Evolutionary conservation across 30 jellyfish, hydroid and myxozoan species (phyloP).

Genomic region (Pseudorhiza aurosa): DNA sequence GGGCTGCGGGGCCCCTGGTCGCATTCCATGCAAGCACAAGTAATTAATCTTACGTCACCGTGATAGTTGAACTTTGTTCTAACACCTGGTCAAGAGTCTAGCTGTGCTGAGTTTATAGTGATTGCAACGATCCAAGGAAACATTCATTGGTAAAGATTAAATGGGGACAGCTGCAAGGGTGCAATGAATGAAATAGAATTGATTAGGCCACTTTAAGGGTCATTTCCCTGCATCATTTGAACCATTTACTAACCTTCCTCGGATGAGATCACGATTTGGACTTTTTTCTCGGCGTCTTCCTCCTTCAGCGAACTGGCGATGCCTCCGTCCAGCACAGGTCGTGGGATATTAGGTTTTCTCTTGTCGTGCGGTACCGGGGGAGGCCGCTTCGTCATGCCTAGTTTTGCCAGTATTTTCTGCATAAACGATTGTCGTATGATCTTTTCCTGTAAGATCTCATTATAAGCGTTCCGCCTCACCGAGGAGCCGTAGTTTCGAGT

Average conservation of each 20-base stretch:
- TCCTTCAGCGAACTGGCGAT: neutral
- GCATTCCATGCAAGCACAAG: too few species aligned
- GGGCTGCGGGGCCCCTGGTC: too few species aligned
- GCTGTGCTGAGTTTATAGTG: too few species aligned
- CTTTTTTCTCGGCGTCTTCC: conserved; percentile 9
- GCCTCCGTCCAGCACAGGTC: conserved; percentile 65
- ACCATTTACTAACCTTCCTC: conserved; percentile 63
- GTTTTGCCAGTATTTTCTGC: conserved; percentile 31
- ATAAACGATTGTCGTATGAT: conserved; percentile 23
- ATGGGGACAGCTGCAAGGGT: too few species aligned
- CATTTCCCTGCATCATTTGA: too few species aligned
- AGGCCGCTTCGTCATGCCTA: conserved; percentile 67
- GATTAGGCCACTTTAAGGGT: too few species aligned
- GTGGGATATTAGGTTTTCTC: conserved; percentile 48
- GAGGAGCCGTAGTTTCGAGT: neutral
- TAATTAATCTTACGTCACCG: too few species aligned
- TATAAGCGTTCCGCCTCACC: neutral
- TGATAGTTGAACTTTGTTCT: too few species aligned
- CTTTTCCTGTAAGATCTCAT: conserved; percentile 15
- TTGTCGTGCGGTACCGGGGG: conserved; percentile 50
- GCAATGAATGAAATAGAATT: too few species aligned
- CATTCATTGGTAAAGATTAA: too few species aligned
- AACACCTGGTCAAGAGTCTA: too few species aligned
- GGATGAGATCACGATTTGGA: conserved; percentile 31
- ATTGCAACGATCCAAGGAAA: too few species aligned